These are phyloP conservation scores for Drosophila fungiperda DNA, from an alignment of 2,888 invertebrate species.

Conservation along the genomic window DNA sequence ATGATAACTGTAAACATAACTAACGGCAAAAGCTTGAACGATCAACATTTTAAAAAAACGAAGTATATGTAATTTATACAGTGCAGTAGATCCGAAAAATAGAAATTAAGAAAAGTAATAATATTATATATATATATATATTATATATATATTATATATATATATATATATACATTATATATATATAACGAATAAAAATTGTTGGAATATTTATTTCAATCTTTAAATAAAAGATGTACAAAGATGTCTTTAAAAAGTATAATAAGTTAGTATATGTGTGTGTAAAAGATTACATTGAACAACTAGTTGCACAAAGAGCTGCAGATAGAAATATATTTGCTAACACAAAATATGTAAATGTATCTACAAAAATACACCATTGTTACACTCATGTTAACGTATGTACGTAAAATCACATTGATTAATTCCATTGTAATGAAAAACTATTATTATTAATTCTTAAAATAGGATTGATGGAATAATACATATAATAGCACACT, in stretches of 20 bases:
- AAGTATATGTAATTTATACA: not conserved
- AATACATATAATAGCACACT: constrained; percentile 3
- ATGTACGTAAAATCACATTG: constrained; percentile 2
- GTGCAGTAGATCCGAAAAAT: not conserved
- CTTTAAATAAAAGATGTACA: constrained; percentile 2
- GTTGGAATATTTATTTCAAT: not conserved
- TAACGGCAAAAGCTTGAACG: not conserved
- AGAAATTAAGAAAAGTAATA: not conserved
- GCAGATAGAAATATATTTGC: constrained; percentile 1
- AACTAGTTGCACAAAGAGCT: not conserved
- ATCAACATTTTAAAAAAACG: not conserved
- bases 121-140: not conserved
- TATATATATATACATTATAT: not conserved
- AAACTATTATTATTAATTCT: not conserved
- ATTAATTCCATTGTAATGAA: not conserved
- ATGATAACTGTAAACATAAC: not conserved
- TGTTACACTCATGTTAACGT: not conserved
- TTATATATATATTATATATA: not conserved
- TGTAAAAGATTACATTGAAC: not conserved
- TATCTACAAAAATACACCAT: not conserved
- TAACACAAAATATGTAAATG: constrained; percentile 3
- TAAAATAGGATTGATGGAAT: constrained; percentile 1
- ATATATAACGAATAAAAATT: not conserved
- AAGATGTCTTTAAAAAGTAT: constrained; percentile 5
- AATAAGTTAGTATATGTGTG: constrained; percentile 1